Conservation (phyloP, 2,797 vertebrate genomes). For the Chanos chanos region DNA sequence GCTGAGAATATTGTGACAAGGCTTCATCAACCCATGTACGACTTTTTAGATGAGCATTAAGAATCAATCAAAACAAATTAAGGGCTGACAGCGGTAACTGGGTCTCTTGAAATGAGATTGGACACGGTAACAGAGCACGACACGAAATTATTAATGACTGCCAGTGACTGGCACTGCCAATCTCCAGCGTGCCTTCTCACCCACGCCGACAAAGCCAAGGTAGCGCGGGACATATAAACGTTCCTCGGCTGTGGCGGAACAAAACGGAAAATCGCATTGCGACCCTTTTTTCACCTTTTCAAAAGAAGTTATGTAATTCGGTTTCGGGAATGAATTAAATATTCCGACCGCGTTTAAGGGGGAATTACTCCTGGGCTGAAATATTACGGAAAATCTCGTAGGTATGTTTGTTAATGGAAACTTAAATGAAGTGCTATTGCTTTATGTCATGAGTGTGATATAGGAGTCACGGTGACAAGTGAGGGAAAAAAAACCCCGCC, state of each 20-base stretch:
- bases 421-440: background rate
- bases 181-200: constrained; percentile 35
- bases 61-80: constrained; percentile 67
- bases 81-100: constrained; percentile 41
- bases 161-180: constrained; percentile 48
- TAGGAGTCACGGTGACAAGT: constrained; percentile 3
- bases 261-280: no score
- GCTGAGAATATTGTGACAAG: constrained; percentile 1
- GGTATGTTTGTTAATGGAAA: background rate
- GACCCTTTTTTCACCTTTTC: no score
- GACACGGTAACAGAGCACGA: constrained; percentile 46
- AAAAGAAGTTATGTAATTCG: no score
- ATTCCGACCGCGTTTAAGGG: no score
- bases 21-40: background rate
- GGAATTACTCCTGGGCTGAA: background rate
- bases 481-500: constrained; percentile 1
- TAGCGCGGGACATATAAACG: background rate
- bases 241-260: background rate
- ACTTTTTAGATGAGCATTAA: constrained; percentile 52
- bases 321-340: no score
- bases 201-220: background rate
- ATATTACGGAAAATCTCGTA: background rate
- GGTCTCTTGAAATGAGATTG: constrained; percentile 57
- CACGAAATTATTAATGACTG: constrained; percentile 54
- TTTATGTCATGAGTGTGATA: background rate